Evolutionary conservation across 2,113 vertebrate species (phyloP), one percentile per base, ranked within the genome.

Genomic region (Ia io): DNA sequence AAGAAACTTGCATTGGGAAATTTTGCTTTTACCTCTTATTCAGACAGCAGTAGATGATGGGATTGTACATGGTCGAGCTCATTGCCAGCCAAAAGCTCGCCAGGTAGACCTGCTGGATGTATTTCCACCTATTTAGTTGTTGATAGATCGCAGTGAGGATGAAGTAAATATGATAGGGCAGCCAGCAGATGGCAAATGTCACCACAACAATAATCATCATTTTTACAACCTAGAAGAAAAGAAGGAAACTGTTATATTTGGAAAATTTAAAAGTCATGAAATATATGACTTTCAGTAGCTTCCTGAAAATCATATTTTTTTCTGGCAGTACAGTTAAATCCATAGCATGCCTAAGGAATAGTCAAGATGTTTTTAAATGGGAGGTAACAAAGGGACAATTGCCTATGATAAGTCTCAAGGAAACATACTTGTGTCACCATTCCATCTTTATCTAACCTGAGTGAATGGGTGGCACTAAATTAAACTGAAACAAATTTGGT

Each of bases 1-100:
- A 6, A 5, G 63, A 67, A 90, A 73, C 35, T 74, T 16, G 9
- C 5, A 9, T 17, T 47, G 37, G 0, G 92, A 95, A 65, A 79
- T 88, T 18, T 73, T 47, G 3, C 8, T 96, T 98, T 97, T 98
- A 99, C 99, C 99, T 99, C 98, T 99, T 99, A 97, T 99, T 99
- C 83, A 99, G 98, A 97, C 99, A 99, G 97, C 99, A 99, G 98
- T 99, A 99, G 98, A 99, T 99, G 97, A 99, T 99, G 87, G 99
- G 99, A 91, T 99, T 99, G 97, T 99, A 99, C 99, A 99, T 99
- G 56, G 99, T 99, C 42, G 99, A 99, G 97, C 99, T 99, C 99
- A 99, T 99, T 63, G 99, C 99, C 91, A 99, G 98, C 99, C 99
- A 99, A 98, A 99, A 98, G 88, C 99, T 99, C 1, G 99, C 99